Percentiles rank a stretch among this genome's conserved stretches.
Conservation (phyloP, 2,113 vertebrate species). For the Okapia johnstoni region DNA sequence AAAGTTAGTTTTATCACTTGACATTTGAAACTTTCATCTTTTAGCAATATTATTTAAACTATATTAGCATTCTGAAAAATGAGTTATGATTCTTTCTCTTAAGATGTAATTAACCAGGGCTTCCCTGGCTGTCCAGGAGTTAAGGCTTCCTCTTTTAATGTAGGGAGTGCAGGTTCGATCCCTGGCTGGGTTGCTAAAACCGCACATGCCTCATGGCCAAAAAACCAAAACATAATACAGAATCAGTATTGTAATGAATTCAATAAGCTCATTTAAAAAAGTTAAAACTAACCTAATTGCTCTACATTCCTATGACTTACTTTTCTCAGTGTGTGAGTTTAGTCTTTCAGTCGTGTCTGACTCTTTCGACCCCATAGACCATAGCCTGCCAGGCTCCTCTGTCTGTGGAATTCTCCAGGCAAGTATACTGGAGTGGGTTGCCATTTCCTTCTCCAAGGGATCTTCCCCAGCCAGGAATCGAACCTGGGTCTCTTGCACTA, state of each 20-base stretch:
- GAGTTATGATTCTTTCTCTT: not conserved
- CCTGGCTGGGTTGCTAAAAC: not conserved
- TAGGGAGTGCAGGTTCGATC: not conserved
- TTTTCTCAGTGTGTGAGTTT: not conserved
- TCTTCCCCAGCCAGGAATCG: not conserved
- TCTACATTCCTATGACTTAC: not conserved
- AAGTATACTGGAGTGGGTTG: not conserved
- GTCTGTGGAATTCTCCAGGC: not conserved
- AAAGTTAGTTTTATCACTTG: not conserved
- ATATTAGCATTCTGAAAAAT: not conserved
- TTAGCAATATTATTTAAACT: not conserved
- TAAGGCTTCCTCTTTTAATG: not conserved
- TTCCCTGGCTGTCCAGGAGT: not conserved
- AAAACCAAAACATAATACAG: not conserved
- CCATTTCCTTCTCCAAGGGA: not conserved
- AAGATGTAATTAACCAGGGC: not conserved
- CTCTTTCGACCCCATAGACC: accelerated
- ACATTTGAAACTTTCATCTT: not conserved
- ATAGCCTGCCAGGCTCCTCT: not conserved
- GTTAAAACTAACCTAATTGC: not conserved
- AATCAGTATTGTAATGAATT: not conserved
- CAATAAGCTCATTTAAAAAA: not conserved
- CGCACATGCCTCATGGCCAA: not conserved
- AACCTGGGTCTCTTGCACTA: not conserved
- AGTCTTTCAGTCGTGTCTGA: not conserved